Base-by-base conservation (phyloP, 2,797 vertebrate genomes). In the Benthosema pterotum region DNA sequence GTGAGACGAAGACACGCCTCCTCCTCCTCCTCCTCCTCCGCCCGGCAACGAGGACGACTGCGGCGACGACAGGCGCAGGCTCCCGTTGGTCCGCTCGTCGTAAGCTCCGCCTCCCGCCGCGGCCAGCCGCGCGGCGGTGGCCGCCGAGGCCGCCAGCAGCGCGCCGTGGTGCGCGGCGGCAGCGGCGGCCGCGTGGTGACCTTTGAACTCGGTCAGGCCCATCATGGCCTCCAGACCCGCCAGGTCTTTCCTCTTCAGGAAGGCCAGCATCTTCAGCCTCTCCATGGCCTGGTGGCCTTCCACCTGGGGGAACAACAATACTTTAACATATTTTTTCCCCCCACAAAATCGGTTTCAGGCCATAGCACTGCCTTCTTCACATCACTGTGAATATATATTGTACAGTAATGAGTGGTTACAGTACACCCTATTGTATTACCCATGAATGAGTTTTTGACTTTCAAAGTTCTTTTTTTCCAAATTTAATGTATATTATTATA, bases 201-300 rank as follows among this genome's bases (percentile, higher is more conserved):
- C 53, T n/a, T 65, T 65, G 62, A 65, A 25, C 17, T 65, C 62
- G 6, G 55, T n/a, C 11, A 63, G 38, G 5, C 50, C 69, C 28
- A 19, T 49, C 42, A 57, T n/a, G 8, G 93, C 94, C 42, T 6
- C 87, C 86, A 84, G 91, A 60, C 90, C 93, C 0, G 94, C 93
- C 9, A 98, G 92, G 87, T 98, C 96, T 71, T 98, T 98, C 49
- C 96, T 91, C 82, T 98, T 98, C 0, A 98, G 94, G 67, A 97
- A 78, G 0, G 96, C 96, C 86, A 98, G 83, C 96, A 98, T 98
- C 91, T 98, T 98, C 5, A 98, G 93, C 67, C 96, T 92, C 83
- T 98, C 96, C 96, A 98, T 98, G 57, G 96, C 96, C 83, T 98
- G 96, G 3, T 98, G 96, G 0, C 96, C 96, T 53, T 98, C 96